These are phyloP conservation scores for Nothura maculosa DNA, from an alignment of 2,797 vertebrate genomes.

Conservation along the genomic window DNA sequence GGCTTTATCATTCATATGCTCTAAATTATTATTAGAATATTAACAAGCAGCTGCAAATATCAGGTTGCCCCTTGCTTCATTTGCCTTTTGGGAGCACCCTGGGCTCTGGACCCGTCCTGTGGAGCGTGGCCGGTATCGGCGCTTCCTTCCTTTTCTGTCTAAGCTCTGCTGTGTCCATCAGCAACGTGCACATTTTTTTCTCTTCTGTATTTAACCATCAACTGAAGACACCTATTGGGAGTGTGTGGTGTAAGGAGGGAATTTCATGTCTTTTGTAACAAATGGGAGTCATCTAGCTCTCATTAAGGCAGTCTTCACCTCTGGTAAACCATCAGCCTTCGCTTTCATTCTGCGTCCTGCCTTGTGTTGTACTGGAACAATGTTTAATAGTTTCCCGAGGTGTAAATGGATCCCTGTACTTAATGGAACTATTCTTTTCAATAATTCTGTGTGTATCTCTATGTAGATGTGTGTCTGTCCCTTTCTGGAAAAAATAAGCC, in stretches of 20 bases:
- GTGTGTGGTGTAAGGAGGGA: background rate
- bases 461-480: background rate
- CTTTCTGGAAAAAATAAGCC: conserved; percentile 14
- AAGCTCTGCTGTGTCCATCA: background rate
- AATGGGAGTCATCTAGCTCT: background rate
- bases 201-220: background rate
- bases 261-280: background rate
- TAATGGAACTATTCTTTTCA: conserved; percentile 37
- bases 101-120: background rate
- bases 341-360: background rate
- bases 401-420: conserved; percentile 54
- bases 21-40: background rate
- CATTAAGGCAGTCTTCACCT: background rate
- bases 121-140: background rate
- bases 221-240: background rate
- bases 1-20: background rate
- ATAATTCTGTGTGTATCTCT: background rate
- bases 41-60: background rate
- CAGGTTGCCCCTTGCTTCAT: background rate
- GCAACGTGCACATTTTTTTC: accelerated
- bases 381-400: conserved; percentile 51
- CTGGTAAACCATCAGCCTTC: background rate
- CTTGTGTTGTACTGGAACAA: background rate
- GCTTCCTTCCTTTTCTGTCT: background rate
- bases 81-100: accelerated